Base-by-base conservation (phyloP, 1,140 invertebrate species). In the Anadara kagoshimensis region DNA sequence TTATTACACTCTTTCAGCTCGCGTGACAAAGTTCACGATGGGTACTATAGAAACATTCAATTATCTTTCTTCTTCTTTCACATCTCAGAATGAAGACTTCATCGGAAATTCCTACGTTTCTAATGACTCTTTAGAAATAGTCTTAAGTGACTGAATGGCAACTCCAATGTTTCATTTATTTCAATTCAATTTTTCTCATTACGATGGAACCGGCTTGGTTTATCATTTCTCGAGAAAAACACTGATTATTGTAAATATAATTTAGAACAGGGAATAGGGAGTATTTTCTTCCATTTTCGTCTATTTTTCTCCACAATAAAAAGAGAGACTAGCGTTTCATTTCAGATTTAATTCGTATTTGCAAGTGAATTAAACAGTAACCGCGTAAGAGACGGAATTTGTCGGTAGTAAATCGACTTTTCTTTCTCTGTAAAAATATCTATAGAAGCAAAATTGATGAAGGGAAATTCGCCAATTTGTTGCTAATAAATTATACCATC, bases 71-170 rank as follows among this genome's bases (percentile, higher is more conserved):
- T 69, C 67, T 49, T 56, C 58, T 61, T 69, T 69, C 67, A 61
- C 67, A 45, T 69, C 26, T 16, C 22, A 22, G 49, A 44, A 49
- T 69, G 67, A 57, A 36, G 45, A 51, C 26, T 36, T 58, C 45
- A 69, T 69, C 67, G 56, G 67, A 69, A 69, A 69, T 69, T 69
- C 58, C 45, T 45, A 29, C 24, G 41, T 41, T 41, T 45, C 58
- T 69, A 69, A 69, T 69, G 67, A 69, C 58, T 69, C 67, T 69
- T 69, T 69, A 69, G 67, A 69, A 69, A 69, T 69, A n/a, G 36
- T 53, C 67, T 69, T 59, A 45, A 61, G 45, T 47, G 67, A n/a
- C 45, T 69, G 67, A 69, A 69, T 69, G 58, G 59, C 43, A 24
- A 47, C 47, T 22, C 47, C 56, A 68, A 64, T 61, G 59, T 56